These are phyloP conservation scores for Tetranychus truncatus DNA, from an alignment of 2,888 invertebrate species.

Conservation along the genomic window DNA sequence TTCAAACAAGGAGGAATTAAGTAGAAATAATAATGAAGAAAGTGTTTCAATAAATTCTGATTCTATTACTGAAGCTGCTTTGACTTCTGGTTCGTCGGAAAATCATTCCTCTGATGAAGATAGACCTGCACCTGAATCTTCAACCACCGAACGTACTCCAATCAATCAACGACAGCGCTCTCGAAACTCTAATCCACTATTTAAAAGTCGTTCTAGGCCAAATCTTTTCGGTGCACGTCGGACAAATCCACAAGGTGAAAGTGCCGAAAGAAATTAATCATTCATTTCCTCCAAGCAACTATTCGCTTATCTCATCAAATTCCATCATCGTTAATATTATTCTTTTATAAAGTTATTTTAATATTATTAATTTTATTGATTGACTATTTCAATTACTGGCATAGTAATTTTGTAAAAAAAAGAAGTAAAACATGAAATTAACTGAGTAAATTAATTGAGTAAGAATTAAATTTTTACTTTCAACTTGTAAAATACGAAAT, in stretches of 20 bases:
- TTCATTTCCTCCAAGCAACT: neutral
- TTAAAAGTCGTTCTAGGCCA: neutral
- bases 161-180: neutral
- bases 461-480: no score
- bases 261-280: neutral
- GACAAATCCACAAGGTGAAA: neutral
- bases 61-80: neutral
- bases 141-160: neutral
- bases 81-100: neutral
- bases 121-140: neutral
- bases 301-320: neutral
- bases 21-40: neutral
- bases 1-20: neutral
- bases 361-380: no score
- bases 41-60: neutral
- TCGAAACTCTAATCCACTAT: neutral
- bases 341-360: no score
- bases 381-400: no score
- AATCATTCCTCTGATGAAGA: neutral
- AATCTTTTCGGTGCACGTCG: constrained; percentile 4
- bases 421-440: no score
- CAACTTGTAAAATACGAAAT: neutral
- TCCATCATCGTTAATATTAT: no score
- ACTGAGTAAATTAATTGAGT: no score
- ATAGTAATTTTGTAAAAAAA: no score